Base-by-base conservation (phyloP, 1,140 invertebrate species). In the Eriocheir sinensis region DNA sequence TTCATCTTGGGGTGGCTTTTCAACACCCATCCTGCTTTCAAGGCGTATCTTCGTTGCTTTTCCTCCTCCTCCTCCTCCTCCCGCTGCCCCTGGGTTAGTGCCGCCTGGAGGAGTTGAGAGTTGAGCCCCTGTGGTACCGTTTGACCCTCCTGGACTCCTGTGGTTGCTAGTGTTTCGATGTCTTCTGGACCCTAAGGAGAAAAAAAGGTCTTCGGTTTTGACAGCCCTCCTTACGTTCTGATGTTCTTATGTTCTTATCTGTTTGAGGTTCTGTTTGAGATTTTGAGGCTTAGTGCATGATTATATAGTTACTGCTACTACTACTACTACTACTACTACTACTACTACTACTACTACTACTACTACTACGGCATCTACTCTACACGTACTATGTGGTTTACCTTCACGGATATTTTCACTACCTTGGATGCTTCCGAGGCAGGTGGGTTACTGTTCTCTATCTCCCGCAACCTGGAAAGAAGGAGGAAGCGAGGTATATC, bases 381-480 rank as follows among this genome's bases (percentile, higher is more conserved):
- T 38, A 17, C 36, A 3, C 12, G 3, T n/a, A 38, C 15, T 40
- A n/a, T 8, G 27, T 6, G 15, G 1, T 9, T 21, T 48, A n/a
- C n/a, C n/a, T n/a, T n/a, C 27, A 32, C 4, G 0, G 41, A 90
- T 21, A 48, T 34, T n/a, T 44, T 90, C 41, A 53, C 36, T 34
- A 36, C 36, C 53, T 79, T 34, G n/a, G 15, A 30, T 17, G 12
- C 6, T 9, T 8, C 2, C 2, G 53, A 0, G 2, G 34, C 0
- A 34, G 3, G 21, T 3, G 21, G 21, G 15, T 44, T 27, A 3
- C 17, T 79, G 21, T 91, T 91, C 53, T 72, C 89, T 53, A 34
- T 79, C 38, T 91, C 89, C 60, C 32, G 53, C 41, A 91, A 48
- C 89, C 89, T 91, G 38, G 1, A 12, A 21, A 80, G 72, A 0